Base-by-base conservation (phyloP, 2,113 vertebrate genomes). In the Melozone crissalis region DNA sequence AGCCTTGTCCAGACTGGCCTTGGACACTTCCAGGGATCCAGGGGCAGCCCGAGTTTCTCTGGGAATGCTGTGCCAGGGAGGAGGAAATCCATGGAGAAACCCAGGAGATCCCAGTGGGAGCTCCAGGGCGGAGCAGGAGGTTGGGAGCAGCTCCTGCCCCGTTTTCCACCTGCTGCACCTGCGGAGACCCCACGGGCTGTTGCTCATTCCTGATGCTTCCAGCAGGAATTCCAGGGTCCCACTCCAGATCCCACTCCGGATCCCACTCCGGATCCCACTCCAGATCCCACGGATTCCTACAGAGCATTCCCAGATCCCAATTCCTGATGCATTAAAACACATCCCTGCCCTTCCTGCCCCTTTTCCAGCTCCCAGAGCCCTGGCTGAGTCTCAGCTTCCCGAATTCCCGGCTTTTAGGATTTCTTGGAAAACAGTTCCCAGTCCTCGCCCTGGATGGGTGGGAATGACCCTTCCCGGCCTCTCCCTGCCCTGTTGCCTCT, bases 381-480 rank as follows among this genome's bases (percentile, higher is more conserved):
- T 8, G 47, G 18, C 62, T 46, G 77, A 16, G 7, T 35, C 30
- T 17, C 44, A 20, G 35, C 44, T 65, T 63, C 46, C 63, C 4
- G 2, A 81, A 4, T 21, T 62, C 12, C 30, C 3, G 7, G 41
- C 27, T 87, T 62, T 87, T 9, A 11, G 39, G 51, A 73, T 84
- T 91, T 90, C 78, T 63, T 9, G 62, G 93, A 89, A 84, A 89
- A 31, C n/a, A 10, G 5, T 49, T 96, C 58, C 84, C 68, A 66
- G 1, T 74, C n/a, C 67, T 58, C 57, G 1, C 37, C 20, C 5
- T 17, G 69, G 55, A 35, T 31, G 37, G 37, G 82, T 24, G 43
- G 67, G 22, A 59, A 15, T 59, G 95, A 46, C 73, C 35, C 43
- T 52, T 65, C 54, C 54, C 28, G 11, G 68, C 63, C 52, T 77